Conservation (phyloP, 64 coral and sea anemone species). For the Montipora efflorescens region DNA sequence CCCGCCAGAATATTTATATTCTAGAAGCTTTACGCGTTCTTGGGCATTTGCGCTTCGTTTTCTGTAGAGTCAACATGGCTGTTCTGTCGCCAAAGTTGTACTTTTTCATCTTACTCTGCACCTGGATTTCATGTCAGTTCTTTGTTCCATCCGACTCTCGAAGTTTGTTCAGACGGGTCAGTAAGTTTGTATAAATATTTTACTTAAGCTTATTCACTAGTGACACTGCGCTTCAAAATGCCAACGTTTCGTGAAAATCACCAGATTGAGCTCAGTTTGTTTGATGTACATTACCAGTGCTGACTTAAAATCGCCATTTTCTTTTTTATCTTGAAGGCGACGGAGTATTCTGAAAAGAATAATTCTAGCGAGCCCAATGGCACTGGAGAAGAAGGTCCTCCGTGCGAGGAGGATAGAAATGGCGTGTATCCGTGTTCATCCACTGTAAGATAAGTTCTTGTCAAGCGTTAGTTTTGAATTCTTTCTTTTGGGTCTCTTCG, state of each 20-base stretch:
- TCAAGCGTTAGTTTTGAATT: background rate
- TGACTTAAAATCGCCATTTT: background rate
- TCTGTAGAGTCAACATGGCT: background rate
- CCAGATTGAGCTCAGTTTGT: no score
- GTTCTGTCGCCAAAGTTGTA: constrained; percentile 22
- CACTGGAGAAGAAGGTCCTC: background rate
- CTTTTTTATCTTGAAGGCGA: constrained; percentile 5
- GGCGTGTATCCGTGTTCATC: constrained; percentile 64
- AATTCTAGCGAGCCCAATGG: background rate
- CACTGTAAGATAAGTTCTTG: constrained; percentile 45
- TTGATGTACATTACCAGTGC: no score
- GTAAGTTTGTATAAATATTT: constrained; percentile 5
- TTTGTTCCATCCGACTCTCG: constrained; percentile 44
- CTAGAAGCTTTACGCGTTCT: background rate
- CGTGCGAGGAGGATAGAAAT: constrained; percentile 54
- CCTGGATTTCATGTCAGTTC: constrained; percentile 52
- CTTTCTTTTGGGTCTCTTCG: no score
- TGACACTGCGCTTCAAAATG: no score
- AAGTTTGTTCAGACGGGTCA: constrained; percentile 35
- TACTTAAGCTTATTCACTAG: background rate
- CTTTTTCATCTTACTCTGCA: constrained; percentile 29
- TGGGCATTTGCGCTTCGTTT: constrained; percentile 1
- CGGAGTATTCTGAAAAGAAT: background rate
- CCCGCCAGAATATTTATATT: background rate
- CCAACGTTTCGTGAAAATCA: no score